A percentile compares a stretch with the other conserved stretches of the same genome.
These are phyloP conservation scores for Psittacula cyanocephala DNA, from an alignment of 2,113 vertebrate genomes.

Conservation along the genomic window DNA sequence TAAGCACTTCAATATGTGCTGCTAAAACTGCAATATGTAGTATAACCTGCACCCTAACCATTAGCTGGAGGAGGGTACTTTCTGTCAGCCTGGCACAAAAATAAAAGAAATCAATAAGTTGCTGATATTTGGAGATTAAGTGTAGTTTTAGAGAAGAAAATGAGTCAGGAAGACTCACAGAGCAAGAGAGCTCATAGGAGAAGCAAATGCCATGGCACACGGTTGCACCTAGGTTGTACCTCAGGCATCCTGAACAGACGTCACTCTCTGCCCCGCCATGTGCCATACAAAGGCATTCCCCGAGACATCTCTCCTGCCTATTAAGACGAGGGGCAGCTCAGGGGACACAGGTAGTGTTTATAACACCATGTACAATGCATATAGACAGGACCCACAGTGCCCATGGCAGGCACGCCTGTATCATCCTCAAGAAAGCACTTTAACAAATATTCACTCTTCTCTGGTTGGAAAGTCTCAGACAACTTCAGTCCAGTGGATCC, in stretches of 20 bases:
- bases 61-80: neutral
- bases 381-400: neutral
- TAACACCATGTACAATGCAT: fast-evolving
- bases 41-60: neutral
- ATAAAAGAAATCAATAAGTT: neutral
- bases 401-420: neutral
- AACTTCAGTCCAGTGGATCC: neutral
- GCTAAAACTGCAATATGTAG: neutral
- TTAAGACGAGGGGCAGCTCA: too few relatives aligned
- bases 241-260: neutral
- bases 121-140: neutral
- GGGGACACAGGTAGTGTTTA: neutral
- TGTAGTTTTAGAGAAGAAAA: neutral
- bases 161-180: neutral
- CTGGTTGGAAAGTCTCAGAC: neutral
- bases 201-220: neutral
- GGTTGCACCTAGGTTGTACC: neutral
- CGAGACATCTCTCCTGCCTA: neutral
- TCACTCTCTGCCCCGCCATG: neutral
- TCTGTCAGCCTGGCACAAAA: neutral
- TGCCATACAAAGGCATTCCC: neutral
- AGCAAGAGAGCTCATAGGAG: neutral
- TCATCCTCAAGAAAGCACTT: neutral
- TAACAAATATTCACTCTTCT: neutral
- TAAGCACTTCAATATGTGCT: neutral